Evolutionary conservation across 1,140 invertebrate genomes (phyloP), one percentile per base, ranked within the genome.

Genomic region (Polypedilum pembai): DNA sequence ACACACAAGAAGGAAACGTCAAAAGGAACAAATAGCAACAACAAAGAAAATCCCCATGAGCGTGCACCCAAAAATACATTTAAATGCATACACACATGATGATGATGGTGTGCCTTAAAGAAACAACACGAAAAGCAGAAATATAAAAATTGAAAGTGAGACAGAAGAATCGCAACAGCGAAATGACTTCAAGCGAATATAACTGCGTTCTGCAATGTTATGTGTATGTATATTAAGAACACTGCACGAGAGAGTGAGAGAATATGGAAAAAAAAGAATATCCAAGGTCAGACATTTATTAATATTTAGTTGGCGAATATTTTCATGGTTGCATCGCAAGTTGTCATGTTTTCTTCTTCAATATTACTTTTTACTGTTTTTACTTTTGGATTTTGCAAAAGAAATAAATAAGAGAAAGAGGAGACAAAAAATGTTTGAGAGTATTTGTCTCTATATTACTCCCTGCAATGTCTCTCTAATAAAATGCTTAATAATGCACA

Each of bases 91-190:
- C 45, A 73, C 33, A 33, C 72, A 73, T 33, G n/a, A n/a, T 73
- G 21, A 73, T 24, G 24, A 33, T 33, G 24, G 24, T 33, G 24
- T 33, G 21, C 21, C 40, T 40, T 41, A 73, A 73, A 41, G n/a
- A 73, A 7, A 18, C 12, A 18, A n/a, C 15, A 41, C 73, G 73
- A 73, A 20, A 18, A 18, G 45, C 63, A 17, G 74, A 12, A 74
- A 73, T 74, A 74, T n/a, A 76, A 75, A 73, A 41, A 76, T 45
- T 75, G 10, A 65, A 5, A 45, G 0, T 33, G 73, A 33, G 56
- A 74, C 56, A 76, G 8, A 20, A 75, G n/a, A 75, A 73, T 15
- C 20, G 24, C 40, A 73, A 41, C 24, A 73, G 4, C 8, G 12
- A 69, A 69, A 69, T 69, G 65, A 69, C 65, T 69, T 20, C 65